These are phyloP conservation scores for Strigamia transsilvanica DNA, from an alignment of 2,888 invertebrate species.

Conservation along the genomic window DNA sequence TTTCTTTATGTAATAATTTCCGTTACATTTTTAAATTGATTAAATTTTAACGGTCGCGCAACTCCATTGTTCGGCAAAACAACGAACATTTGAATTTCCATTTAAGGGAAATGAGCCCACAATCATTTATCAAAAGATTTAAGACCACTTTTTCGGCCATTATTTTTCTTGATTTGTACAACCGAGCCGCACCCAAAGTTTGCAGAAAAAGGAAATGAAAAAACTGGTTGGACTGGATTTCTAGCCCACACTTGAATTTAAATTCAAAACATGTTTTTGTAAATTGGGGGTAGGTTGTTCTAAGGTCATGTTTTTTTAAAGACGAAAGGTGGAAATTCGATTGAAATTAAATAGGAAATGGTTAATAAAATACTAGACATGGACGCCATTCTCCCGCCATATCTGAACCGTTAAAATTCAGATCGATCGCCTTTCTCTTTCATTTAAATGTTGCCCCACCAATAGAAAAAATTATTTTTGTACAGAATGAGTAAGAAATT, in stretches of 20 bases:
- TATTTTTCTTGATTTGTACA: neutral
- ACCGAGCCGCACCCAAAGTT: neutral
- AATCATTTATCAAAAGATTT: neutral
- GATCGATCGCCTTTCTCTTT: neutral
- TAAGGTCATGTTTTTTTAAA: neutral
- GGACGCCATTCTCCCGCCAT: slow-evolving; percentile 23
- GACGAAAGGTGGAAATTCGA: neutral
- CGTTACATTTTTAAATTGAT: neutral
- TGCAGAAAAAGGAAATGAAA: slow-evolving; percentile 16
- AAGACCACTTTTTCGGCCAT: neutral
- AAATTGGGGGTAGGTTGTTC: neutral
- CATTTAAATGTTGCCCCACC: neutral
- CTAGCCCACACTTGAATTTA: slow-evolving; percentile 14
- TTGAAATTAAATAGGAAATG: slow-evolving; percentile 3
- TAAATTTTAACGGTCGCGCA: neutral
- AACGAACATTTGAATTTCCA: no score
- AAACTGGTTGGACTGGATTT: slow-evolving; percentile 44
- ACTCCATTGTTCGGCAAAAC: no score
- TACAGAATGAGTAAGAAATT: neutral
- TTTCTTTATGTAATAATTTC: no score
- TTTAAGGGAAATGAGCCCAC: neutral
- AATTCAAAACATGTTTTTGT: neutral
- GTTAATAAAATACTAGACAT: neutral
- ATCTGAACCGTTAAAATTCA: neutral
- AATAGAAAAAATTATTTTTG: neutral